These are phyloP conservation scores for Labia minor DNA, from an alignment of 2,888 invertebrate species.

Conservation along the genomic window DNA sequence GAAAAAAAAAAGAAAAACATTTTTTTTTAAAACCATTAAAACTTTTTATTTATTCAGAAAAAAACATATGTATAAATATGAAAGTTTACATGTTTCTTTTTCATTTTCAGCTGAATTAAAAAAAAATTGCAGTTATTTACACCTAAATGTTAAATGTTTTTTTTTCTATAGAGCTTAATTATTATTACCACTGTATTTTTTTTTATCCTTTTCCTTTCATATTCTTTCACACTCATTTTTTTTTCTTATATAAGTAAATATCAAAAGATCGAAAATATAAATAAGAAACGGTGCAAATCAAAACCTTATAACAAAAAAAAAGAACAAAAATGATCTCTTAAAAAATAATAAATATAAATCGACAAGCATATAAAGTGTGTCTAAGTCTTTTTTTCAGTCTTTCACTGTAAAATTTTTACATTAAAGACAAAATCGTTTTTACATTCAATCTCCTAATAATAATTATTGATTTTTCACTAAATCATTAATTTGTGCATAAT, in stretches of 20 bases:
- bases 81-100: not conserved
- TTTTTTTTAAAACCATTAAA: not conserved
- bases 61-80: constrained; percentile 1
- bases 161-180: too few relatives aligned
- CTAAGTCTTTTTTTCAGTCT: constrained; percentile 4
- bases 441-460: not conserved
- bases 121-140: not conserved
- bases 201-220: not conserved
- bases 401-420: not conserved
- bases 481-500: too few relatives aligned
- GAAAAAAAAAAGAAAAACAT: too few relatives aligned
- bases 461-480: too few relatives aligned
- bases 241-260: not conserved
- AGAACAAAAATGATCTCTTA: too few relatives aligned
- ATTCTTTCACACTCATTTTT: not conserved
- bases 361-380: not conserved
- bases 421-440: not conserved
- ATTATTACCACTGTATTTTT: not conserved
- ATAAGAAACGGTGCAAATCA: not conserved
- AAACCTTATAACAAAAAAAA: too few relatives aligned
- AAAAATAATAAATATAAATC: too few relatives aligned
- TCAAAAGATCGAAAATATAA: constrained; percentile 13
- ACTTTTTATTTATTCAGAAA: not conserved
- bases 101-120: not conserved
- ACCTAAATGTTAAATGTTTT: too few relatives aligned